A percentile compares a stretch with the other conserved stretches of the same genome.
phyloP scores from a whole-genome alignment of 2,113 vertebrate species.

The Protobothrops mucrosquamatus region DNA sequence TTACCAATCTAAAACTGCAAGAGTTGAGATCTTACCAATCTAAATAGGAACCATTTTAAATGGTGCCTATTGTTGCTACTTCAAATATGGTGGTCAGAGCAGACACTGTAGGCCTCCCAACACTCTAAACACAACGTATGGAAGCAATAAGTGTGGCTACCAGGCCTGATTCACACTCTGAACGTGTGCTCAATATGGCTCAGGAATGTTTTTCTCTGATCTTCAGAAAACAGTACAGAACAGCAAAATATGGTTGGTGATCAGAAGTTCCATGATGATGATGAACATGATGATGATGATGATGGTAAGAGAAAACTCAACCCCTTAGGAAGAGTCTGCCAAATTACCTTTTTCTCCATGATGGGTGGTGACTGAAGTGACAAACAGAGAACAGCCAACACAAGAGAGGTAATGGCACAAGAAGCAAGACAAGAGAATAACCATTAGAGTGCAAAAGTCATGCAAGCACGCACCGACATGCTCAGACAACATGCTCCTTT shows the following conservation, averaged over 20 bases:
- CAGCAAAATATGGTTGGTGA: neutral
- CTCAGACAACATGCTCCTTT: neutral
- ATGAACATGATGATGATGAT: neutral
- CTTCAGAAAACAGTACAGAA: fast-evolving
- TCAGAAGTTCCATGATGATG: neutral
- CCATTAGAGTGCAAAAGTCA: slow-evolving; percentile 68
- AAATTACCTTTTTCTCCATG: slow-evolving; percentile 98
- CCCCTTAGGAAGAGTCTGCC: neutral
- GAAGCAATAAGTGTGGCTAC: no score
- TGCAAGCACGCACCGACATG: slow-evolving; percentile 32
- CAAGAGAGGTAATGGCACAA: slow-evolving; percentile 76
- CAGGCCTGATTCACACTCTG: neutral
- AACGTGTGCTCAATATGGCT: neutral
- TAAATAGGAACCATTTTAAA: neutral
- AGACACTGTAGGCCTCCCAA: neutral
- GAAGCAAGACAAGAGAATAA: slow-evolving; percentile 80
- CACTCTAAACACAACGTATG: neutral
- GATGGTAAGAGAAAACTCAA: neutral
- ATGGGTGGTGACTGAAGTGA: slow-evolving; percentile 90
- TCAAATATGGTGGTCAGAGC: neutral
- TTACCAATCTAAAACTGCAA: no score
- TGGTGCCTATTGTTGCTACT: neutral
- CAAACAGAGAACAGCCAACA: slow-evolving; percentile 73
- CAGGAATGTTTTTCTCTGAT: neutral
- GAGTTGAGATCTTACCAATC: neutral